Base-by-base conservation (phyloP, 1,140 invertebrate genomes). In the Apolygus lucorum region DNA sequence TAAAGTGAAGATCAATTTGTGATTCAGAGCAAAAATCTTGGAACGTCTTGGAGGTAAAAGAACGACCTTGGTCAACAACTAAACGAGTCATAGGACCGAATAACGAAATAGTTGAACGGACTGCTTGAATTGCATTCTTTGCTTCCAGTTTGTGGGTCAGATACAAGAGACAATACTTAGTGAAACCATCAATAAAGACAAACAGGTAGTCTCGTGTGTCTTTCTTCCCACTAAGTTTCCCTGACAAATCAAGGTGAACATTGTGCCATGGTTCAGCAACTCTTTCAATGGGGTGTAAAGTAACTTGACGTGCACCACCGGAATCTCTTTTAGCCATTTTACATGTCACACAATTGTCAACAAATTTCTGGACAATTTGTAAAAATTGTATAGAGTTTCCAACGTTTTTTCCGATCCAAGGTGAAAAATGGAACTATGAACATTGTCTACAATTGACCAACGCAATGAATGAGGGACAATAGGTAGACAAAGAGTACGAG, bases 41-140 rank as follows among this genome's bases (percentile, higher is more conserved):
- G 70, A 78, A 78, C 8, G 75, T 72, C 67, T 70, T 69, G 34
- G 70, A 72, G 0, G 77, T 74, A 62, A 78, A 78, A 74, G 25
- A 64, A 27, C 22, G 63, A 2, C 63, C 63, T 64, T 64, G 63
- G 21, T 64, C 22, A 17, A 59, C 54, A 11, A 59, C 54, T 24
- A 59, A 14, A 4, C 54, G 11, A 14, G 11, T 59, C 22, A 59
- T 59, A 21, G 54, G 54, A 59, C 54, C 54, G 22, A 59, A 59
- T 22, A 59, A 59, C 22, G 54, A 59, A 59, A 59, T 59, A 14
- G 54, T 17, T 11, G 54, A 11, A 14, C 54, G 22, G 22, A 59
- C 54, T 11, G 54, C 54, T 59, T 59, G 54, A 59, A 59, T 59
- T 11, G 54, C 54, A 24, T 59, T 59, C 54, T 59, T 59, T 4